Evolutionary conservation across 2,797 vertebrate species (phyloP), one percentile per base, ranked within the genome.

Genomic region (Arnoldichthys spilopterus): DNA sequence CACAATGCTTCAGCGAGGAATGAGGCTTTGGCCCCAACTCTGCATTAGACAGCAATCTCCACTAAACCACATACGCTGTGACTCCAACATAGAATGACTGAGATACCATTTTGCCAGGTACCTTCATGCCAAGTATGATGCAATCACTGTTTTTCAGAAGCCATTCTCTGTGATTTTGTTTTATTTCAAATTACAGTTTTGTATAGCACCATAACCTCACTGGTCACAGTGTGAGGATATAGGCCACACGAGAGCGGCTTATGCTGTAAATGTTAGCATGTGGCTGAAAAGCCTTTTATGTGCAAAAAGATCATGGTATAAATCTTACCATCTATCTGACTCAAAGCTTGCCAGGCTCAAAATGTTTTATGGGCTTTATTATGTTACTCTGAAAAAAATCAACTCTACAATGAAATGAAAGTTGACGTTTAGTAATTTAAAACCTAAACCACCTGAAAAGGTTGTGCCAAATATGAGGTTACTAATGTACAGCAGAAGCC

Each of bases 221-320:
- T 83, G 78, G 78, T 67, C 66, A 74, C 40, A 70, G 72, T 79
- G 51, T 64, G 32, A 20, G 26, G 64, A 76, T 72, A 70, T 1
- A 54, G 30, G 68, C 45, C 68, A 34, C 49, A 32, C 11, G 20
- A 70, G 68, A 34, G 26, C 22, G 22, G 51, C 5, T 43, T 40
- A 16, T 12, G 16, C 64, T n/a, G 9, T 12, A 68, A 30, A 68
- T 16, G n/a, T 69, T 77, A 69, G 20, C 30, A 24, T 45, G 7
- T 8, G 47, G 34, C 26, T 28, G 34, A 43, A 20, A 66, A 34
- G 43, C 18, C 51, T 51, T 79, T 74, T n/a, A 73, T 58, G 37
- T 37, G 64, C 32, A 68, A 49, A 67, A 76, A 8, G 45, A 69
- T 45, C 53, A 51, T 13, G 45, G 30, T 69, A 75, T 76, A n/a